A percentile compares a stretch with the other conserved stretches of the same genome.
phyloP scores from a whole-genome alignment of 2,888 invertebrate species.

The Hylaea fasciaria region DNA sequence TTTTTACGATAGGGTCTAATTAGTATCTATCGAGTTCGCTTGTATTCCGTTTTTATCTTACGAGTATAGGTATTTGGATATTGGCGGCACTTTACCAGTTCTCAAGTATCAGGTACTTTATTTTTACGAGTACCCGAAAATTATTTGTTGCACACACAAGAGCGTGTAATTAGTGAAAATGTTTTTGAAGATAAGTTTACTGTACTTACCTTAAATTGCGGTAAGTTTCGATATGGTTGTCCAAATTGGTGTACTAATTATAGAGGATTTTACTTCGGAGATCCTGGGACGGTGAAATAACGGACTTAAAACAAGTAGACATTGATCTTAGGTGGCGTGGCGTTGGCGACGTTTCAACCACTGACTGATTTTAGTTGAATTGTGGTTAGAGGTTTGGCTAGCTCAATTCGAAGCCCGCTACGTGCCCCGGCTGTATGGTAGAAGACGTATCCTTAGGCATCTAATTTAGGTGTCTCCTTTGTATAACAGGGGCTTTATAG shows the following conservation, averaged over 20 bases:
- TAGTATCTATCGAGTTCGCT: conserved; percentile 10
- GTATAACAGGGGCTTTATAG: too few species aligned
- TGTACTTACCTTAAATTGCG: not conserved
- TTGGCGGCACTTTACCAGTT: conserved; percentile 11
- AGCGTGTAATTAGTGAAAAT: conserved; percentile 1
- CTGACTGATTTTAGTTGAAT: too few species aligned
- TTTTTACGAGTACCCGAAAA: conserved; percentile 7
- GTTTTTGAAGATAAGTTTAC: not conserved
- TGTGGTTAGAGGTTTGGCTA: too few species aligned
- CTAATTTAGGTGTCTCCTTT: too few species aligned
- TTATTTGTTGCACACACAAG: conserved; percentile 1
- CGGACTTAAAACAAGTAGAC: too few species aligned
- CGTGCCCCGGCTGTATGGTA: too few species aligned
- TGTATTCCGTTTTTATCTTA: not conserved
- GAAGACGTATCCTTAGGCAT: too few species aligned
- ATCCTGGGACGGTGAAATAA: too few species aligned
- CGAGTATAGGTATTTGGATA: not conserved
- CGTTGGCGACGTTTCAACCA: too few species aligned
- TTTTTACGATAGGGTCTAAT: conserved; percentile 23
- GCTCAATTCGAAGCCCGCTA: too few species aligned
- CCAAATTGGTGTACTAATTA: not conserved
- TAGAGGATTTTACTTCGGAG: not conserved
- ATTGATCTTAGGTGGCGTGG: too few species aligned
- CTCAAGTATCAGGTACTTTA: conserved; percentile 2
- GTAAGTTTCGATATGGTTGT: not conserved